Evolutionary conservation across 2,113 vertebrate species (phyloP).

Genomic region (Sialia sialis): DNA sequence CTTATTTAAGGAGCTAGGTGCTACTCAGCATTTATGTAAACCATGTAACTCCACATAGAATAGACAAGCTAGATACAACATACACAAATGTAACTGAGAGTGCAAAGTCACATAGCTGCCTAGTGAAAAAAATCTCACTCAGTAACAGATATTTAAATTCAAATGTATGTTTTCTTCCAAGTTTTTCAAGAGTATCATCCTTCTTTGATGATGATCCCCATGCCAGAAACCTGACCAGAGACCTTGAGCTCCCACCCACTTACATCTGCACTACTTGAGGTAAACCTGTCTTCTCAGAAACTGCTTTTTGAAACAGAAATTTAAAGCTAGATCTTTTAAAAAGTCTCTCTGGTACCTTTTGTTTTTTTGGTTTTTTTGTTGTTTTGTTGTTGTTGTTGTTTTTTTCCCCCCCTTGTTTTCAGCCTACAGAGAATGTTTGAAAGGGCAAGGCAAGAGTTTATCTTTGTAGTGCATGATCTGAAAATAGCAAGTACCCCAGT

Average conservation of each 20-base stretch:
- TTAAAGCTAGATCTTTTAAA: neutral
- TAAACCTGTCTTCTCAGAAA: neutral
- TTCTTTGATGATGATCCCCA: neutral
- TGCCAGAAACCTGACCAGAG: neutral
- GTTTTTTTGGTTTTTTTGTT: no score
- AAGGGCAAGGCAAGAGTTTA: neutral
- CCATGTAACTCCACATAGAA: neutral
- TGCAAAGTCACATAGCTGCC: neutral
- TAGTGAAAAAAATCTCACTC: neutral
- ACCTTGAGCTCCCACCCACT: neutral
- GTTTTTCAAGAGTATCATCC: neutral
- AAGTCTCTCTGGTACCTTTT: neutral
- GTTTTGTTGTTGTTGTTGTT: no score
- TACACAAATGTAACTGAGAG: neutral
- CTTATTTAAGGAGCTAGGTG: neutral
- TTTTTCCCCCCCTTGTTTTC: no score
- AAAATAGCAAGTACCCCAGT: neutral
- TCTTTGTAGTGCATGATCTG: neutral
- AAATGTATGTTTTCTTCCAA: neutral
- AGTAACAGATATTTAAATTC: neutral
- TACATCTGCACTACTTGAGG: neutral
- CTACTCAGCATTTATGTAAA: neutral
- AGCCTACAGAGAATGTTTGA: neutral
- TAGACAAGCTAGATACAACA: neutral
- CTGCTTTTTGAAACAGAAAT: neutral